Conservation (phyloP, 2,113 vertebrate species). For the Coracopsis vasa region DNA sequence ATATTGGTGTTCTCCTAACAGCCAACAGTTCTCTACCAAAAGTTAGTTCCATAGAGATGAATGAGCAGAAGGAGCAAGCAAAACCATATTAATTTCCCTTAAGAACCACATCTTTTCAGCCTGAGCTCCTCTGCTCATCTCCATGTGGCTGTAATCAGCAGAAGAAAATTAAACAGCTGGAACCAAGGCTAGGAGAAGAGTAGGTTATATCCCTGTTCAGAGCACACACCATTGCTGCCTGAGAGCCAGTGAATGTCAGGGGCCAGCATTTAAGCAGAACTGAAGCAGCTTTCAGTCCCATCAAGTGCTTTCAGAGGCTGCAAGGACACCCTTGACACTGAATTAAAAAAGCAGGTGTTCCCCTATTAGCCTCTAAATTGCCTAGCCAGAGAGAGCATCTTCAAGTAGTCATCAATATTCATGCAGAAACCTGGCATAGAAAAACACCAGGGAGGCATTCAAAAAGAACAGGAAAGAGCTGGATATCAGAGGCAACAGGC, state of each 20-base stretch:
- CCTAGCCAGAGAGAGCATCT: background rate
- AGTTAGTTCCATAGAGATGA: background rate
- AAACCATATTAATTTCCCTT: background rate
- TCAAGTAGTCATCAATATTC: slow-evolving; percentile 9
- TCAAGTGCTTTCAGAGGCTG: background rate
- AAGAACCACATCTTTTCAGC: background rate
- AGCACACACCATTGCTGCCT: background rate
- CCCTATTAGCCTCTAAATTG: background rate
- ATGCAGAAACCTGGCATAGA: background rate
- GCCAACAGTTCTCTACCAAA: background rate
- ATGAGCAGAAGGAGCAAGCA: background rate
- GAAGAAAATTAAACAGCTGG: background rate
- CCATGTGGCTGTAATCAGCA: background rate
- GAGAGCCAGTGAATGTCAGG: background rate
- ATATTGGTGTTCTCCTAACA: background rate
- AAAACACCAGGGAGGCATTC: background rate
- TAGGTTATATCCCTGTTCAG: background rate
- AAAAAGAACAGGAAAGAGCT: background rate
- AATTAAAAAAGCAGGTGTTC: background rate
- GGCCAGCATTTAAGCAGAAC: background rate
- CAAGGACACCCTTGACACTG: background rate
- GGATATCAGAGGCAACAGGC: background rate
- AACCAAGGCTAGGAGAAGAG: background rate
- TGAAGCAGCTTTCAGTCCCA: background rate
- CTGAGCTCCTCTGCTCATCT: background rate